Conservation (phyloP, 2,888 invertebrate species). For the Pristionchus arcanus region DNA sequence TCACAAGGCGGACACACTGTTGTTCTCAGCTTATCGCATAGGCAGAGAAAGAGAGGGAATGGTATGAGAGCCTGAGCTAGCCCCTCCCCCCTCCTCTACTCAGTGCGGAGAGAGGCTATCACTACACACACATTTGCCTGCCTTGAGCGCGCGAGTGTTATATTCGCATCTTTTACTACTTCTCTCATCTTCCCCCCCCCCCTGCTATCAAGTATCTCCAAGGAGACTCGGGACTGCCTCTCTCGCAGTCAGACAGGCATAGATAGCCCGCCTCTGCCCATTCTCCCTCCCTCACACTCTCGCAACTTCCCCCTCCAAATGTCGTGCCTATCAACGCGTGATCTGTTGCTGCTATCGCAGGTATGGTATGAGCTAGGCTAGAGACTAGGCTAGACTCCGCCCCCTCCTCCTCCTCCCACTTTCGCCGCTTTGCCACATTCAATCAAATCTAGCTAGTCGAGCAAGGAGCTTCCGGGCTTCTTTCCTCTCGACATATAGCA, state of each 20-base stretch:
- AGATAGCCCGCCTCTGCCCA: conserved; percentile 12
- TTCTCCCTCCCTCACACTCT: conserved; percentile 34
- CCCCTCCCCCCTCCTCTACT: conserved; percentile 25
- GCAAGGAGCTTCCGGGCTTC: background rate
- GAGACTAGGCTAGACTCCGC: conserved; percentile 1
- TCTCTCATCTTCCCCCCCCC: background rate
- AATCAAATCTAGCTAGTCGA: background rate
- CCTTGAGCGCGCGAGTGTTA: background rate
- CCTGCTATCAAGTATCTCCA: conserved; percentile 13
- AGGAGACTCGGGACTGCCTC: background rate
- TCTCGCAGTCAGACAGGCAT: background rate
- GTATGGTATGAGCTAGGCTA: conserved; percentile 6
- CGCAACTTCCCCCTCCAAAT: background rate
- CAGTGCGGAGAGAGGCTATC: conserved; percentile 16
- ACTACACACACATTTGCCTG: background rate
- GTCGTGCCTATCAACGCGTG: background rate
- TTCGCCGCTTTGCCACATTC: background rate
- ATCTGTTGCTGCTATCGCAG: conserved; percentile 45
- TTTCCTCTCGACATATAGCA: background rate
- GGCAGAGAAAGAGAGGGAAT: background rate
- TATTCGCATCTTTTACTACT: background rate
- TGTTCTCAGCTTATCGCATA: conserved; percentile 27
- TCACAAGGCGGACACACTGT: background rate
- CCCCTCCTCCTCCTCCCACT: conserved; percentile 1
- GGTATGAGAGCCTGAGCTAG: background rate